Evolutionary conservation across 2,797 vertebrate genomes (phyloP).

Genomic region (Chloroceryle inda): DNA sequence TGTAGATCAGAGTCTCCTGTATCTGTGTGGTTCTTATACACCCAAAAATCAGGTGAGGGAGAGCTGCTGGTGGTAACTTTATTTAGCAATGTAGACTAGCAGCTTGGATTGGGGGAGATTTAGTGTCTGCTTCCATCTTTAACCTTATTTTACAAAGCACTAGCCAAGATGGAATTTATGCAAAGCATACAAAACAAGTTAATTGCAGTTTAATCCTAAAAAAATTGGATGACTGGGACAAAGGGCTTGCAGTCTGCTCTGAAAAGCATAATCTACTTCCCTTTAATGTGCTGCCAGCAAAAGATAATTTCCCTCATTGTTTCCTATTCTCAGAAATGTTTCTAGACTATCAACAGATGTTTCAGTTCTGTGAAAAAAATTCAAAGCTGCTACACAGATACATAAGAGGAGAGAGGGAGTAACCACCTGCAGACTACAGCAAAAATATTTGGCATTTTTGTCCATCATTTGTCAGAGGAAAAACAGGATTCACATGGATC

Average conservation of each 20-base stretch:
- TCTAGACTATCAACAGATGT: conserved; percentile 1
- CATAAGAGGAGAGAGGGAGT: not conserved
- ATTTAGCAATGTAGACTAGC: not conserved
- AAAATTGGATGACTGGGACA: not conserved
- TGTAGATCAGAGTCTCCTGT: not conserved
- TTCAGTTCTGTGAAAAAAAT: not conserved
- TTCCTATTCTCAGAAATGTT: conserved; percentile 34
- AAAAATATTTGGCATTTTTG: not conserved
- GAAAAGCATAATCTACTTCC: not conserved
- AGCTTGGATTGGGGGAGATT: not conserved
- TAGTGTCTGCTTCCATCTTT: not conserved
- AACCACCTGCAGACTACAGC: not conserved
- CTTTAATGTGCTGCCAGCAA: conserved; percentile 33
- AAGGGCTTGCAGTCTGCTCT: not conserved
- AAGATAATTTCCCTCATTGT: conserved; percentile 25
- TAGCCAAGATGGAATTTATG: not conserved
- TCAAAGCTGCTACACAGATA: not conserved
- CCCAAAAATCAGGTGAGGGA: fast-evolving
- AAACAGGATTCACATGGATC: not conserved
- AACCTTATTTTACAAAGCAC: not conserved
- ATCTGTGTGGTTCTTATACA: not conserved
- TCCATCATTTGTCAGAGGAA: not conserved
- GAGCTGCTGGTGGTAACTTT: not conserved
- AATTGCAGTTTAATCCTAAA: not conserved
- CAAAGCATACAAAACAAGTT: not conserved